Evolutionary conservation across 2,888 invertebrate genomes (phyloP).

Genomic region (Hemaris fuciformis): DNA sequence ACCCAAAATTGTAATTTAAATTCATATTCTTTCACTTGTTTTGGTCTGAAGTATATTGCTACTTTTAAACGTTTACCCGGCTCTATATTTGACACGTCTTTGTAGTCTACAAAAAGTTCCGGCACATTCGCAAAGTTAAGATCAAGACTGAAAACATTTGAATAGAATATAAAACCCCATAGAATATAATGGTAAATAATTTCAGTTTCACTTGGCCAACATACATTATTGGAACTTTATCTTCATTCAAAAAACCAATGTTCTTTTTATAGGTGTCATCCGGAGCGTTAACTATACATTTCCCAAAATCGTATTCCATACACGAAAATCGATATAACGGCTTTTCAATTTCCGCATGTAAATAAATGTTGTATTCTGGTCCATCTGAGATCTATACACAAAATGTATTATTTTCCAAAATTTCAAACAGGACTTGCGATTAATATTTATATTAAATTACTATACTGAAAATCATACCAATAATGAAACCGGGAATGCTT

Average conservation of each 20-base stretch:
- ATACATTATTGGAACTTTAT: constrained; percentile 58
- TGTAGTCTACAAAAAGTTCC: constrained; percentile 75
- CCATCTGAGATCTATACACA: constrained; percentile 83
- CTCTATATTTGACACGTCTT: constrained; percentile 56
- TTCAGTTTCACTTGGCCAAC: constrained; percentile 15
- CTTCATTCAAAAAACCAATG: constrained; percentile 59
- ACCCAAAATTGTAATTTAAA: constrained; percentile 78
- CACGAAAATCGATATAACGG: constrained; percentile 84
- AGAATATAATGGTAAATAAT: neutral
- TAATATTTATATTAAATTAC: neutral
- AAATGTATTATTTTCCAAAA: neutral
- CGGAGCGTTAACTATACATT: constrained; percentile 82
- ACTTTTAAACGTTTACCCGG: constrained; percentile 68
- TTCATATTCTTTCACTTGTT: constrained; percentile 71
- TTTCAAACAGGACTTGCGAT: neutral
- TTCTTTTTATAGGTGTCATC: constrained; percentile 69
- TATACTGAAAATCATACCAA: constrained; percentile 32
- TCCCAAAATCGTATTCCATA: constrained; percentile 83
- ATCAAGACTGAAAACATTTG: constrained; percentile 68
- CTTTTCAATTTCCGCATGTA: constrained; percentile 81
- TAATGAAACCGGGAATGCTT: constrained; percentile 61
- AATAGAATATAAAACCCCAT: neutral
- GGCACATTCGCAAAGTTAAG: constrained; percentile 70
- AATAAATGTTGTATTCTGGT: constrained; percentile 80
- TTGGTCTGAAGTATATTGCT: constrained; percentile 80